A percentile compares a stretch with the other conserved stretches of the same genome.
Conservation (phyloP, 2,888 invertebrate species). For the Tiliacea citrago region DNA sequence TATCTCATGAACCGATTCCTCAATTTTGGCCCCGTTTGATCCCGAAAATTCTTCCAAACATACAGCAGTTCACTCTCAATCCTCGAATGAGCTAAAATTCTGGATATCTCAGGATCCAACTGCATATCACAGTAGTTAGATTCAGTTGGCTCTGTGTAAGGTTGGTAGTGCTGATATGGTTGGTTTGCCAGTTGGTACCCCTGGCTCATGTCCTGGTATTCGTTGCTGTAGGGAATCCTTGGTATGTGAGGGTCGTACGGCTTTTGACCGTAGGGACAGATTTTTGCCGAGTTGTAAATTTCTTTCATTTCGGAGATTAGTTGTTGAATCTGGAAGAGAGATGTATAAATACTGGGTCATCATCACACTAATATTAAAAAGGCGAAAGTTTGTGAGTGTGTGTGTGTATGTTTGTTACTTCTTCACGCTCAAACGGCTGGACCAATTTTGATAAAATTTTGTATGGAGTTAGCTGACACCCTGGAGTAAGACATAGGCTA, state of each 20-base stretch:
- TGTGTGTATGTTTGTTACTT: too few relatives aligned
- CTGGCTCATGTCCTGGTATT: slow-evolving; percentile 72
- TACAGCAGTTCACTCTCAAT: slow-evolving; percentile 94
- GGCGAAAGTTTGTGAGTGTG: too few relatives aligned
- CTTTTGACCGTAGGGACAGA: slow-evolving; percentile 92
- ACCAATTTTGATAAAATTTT: too few relatives aligned
- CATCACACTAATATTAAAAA: too few relatives aligned
- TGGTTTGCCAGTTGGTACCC: slow-evolving; percentile 76
- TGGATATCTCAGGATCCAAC: slow-evolving; percentile 91
- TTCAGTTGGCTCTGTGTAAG: slow-evolving; percentile 72
- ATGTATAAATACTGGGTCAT: not conserved
- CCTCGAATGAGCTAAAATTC: slow-evolving; percentile 93
- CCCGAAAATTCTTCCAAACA: slow-evolving; percentile 95
- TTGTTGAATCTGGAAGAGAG: slow-evolving; percentile 91
- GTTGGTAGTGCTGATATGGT: slow-evolving; percentile 81
- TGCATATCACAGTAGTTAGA: slow-evolving; percentile 67
- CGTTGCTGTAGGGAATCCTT: slow-evolving; percentile 67
- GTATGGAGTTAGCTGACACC: too few relatives aligned
- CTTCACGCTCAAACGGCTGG: too few relatives aligned
- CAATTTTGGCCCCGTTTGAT: slow-evolving; percentile 94
- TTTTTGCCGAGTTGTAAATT: slow-evolving; percentile 93
- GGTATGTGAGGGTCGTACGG: slow-evolving; percentile 85
- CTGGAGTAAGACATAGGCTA: too few relatives aligned
- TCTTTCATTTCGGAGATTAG: slow-evolving; percentile 95
- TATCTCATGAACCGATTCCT: slow-evolving; percentile 95